A percentile compares a stretch with the other conserved stretches of the same genome.
phyloP scores from a whole-genome alignment of 2,113 vertebrate species.

The Erythrocebus patas region DNA sequence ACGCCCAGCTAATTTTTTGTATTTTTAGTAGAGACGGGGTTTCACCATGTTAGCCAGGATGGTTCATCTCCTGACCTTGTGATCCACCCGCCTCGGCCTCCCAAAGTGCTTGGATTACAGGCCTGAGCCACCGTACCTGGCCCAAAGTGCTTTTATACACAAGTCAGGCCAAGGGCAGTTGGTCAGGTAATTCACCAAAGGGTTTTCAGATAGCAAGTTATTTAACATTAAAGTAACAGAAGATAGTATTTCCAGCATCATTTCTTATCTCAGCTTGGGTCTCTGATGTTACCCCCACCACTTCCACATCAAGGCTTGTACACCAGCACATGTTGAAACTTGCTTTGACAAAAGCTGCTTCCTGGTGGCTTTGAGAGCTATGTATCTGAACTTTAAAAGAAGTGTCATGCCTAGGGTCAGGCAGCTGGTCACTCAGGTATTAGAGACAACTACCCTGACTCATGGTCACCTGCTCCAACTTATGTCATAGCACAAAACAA shows the following conservation, averaged over 20 bases:
- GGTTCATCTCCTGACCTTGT: too few relatives aligned
- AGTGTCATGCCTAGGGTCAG: not conserved
- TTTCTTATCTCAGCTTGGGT: not conserved
- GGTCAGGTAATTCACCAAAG: not conserved
- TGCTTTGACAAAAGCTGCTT: conserved; percentile 36
- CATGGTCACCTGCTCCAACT: conserved; percentile 39
- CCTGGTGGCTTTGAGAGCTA: conserved; percentile 34
- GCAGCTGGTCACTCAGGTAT: conserved; percentile 7
- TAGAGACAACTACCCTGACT: conserved; percentile 33
- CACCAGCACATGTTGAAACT: not conserved
- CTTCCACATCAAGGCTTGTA: not conserved
- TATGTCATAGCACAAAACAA: not conserved
- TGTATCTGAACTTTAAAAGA: conserved; percentile 34
- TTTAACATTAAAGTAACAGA: not conserved
- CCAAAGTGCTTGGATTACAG: too few relatives aligned
- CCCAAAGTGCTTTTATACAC: not conserved
- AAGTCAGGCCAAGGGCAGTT: not conserved
- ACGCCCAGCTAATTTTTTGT: too few relatives aligned
- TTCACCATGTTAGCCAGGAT: too few relatives aligned
- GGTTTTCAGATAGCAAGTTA: not conserved
- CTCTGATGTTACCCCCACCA: not conserved
- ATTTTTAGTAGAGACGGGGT: too few relatives aligned
- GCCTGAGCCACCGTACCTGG: too few relatives aligned
- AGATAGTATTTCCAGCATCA: not conserved
- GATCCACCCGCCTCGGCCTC: too few relatives aligned